Conservation (phyloP, 2,113 vertebrate species). For the Agapornis roseicollis region DNA sequence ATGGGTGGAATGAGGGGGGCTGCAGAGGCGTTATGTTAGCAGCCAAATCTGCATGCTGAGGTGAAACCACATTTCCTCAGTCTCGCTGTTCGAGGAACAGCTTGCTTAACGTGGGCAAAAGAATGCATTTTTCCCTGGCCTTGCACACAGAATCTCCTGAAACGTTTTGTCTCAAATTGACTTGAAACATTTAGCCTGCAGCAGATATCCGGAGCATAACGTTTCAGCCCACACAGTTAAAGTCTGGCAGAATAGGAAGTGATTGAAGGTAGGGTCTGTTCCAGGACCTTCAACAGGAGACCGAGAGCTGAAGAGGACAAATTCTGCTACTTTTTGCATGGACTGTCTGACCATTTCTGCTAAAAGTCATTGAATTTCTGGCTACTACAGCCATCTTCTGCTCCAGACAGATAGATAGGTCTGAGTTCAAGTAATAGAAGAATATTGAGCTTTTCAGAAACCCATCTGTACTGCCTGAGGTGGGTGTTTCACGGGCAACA, state of each 20-base stretch:
- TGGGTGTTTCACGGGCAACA: background rate
- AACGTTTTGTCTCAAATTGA: background rate
- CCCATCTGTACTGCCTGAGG: background rate
- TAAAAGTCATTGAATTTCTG: background rate
- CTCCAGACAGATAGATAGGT: background rate
- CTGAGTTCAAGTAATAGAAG: background rate
- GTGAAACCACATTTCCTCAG: slow-evolving; percentile 22
- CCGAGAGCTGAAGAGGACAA: background rate
- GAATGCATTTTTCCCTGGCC: slow-evolving; percentile 20
- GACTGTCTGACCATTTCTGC: background rate
- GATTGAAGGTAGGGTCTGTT: background rate
- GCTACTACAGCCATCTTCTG: background rate
- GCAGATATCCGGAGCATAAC: slow-evolving; percentile 23
- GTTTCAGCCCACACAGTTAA: slow-evolving; percentile 16
- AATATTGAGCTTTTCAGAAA: background rate
- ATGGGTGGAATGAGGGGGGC: accelerated
- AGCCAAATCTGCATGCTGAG: background rate
- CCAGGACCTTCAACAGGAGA: background rate
- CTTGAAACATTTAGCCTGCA: background rate
- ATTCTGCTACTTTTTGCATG: background rate
- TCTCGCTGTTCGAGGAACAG: background rate
- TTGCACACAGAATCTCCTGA: background rate
- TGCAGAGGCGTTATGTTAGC: background rate
- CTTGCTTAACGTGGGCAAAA: slow-evolving; percentile 14
- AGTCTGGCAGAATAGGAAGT: background rate